Percentiles rank a stretch among this genome's conserved stretches.
phyloP scores from a whole-genome alignment of 2,113 vertebrate genomes.

The Ammodytes marinus region DNA sequence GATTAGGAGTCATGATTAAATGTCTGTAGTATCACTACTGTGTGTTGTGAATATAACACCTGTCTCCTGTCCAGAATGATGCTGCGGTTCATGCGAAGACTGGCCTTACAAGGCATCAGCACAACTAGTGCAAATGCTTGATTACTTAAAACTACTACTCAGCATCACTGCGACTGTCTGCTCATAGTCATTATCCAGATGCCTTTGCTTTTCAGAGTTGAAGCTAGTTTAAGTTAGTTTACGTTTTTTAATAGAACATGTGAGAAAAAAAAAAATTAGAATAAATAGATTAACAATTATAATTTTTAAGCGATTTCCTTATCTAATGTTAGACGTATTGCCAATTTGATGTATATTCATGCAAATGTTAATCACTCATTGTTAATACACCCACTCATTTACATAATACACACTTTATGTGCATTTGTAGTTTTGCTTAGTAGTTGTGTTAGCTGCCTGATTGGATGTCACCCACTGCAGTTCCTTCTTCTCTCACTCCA shows the following conservation, averaged over 20 bases:
- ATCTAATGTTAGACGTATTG: too few species aligned
- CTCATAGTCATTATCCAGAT: background rate
- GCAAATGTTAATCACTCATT: too few species aligned
- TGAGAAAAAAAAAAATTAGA: too few species aligned
- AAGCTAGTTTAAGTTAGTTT: background rate
- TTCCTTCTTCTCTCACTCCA: constrained; percentile 16
- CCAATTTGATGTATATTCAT: too few species aligned
- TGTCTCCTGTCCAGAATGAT: background rate
- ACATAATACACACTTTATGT: too few species aligned
- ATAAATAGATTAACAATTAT: too few species aligned
- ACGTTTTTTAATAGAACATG: too few species aligned
- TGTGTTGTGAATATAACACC: background rate
- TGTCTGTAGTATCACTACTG: background rate
- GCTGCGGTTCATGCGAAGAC: background rate
- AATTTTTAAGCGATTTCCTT: too few species aligned
- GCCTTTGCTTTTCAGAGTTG: background rate
- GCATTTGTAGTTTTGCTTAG: background rate
- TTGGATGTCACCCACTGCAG: constrained; percentile 7
- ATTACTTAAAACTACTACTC: background rate
- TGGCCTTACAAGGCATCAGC: background rate
- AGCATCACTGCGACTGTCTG: too few species aligned
- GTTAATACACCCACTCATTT: too few species aligned
- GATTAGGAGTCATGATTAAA: too few species aligned
- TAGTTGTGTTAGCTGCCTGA: background rate
- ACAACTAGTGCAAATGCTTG: background rate